Percentiles rank a stretch among this genome's conserved stretches.
Evolutionary conservation across 1,140 invertebrate genomes (phyloP).

Genomic region (Daktulosphaira vitifoliae): DNA sequence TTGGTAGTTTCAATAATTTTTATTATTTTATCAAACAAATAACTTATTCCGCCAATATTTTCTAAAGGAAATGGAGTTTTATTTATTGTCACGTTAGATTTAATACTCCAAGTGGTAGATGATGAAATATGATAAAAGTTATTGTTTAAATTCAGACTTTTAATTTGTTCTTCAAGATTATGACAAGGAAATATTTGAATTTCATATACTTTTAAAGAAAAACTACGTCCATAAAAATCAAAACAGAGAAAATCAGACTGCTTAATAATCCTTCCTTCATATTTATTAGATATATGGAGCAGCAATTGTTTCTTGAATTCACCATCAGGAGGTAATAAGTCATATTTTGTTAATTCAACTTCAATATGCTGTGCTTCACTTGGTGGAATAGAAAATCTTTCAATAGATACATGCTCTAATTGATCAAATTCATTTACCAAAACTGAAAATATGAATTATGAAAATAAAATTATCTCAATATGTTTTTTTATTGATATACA

Average conservation of each 20-base stretch:
- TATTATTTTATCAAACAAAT: constrained; percentile 26
- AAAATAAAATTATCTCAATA: background rate
- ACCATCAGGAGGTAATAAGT: background rate
- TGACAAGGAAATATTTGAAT: background rate
- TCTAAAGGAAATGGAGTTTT: background rate
- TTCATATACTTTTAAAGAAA: background rate
- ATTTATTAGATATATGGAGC: constrained; percentile 4
- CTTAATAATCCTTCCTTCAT: constrained; percentile 14
- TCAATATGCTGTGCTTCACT: constrained; percentile 3
- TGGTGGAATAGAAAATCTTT: background rate
- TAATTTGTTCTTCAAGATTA: background rate
- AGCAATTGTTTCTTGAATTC: constrained; percentile 1
- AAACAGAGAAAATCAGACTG: constrained; percentile 5
- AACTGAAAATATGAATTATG: background rate
- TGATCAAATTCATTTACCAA: background rate
- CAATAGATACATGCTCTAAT: background rate
- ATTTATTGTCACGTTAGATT: background rate
- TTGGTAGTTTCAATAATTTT: constrained; percentile 16
- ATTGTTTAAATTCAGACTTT: background rate
- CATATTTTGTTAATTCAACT: background rate
- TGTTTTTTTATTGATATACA: constrained; percentile 31
- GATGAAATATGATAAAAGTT: constrained; percentile 24
- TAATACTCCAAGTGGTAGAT: constrained; percentile 25
- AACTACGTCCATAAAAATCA: constrained; percentile 23
- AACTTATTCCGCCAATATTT: constrained; percentile 7